phyloP scores from a whole-genome alignment of 1,140 invertebrate species.

The Drosophila miranda region DNA sequence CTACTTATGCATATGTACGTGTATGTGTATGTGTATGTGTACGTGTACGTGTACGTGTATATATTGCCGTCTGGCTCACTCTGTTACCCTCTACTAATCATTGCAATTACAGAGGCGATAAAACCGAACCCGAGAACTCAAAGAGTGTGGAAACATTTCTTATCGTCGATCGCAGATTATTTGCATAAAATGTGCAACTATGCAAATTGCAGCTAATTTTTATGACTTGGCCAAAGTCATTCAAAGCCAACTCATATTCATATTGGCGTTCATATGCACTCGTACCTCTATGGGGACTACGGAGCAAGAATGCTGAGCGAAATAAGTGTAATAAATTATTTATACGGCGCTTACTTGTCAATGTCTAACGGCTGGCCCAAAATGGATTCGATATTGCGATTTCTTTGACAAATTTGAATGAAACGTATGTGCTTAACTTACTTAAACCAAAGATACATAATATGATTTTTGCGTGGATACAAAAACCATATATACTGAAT shows the following conservation, averaged over 20 bases:
- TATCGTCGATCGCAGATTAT: slow-evolving; percentile 63
- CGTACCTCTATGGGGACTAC: not conserved
- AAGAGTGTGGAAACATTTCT: slow-evolving; percentile 49
- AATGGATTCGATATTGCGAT: slow-evolving; percentile 37
- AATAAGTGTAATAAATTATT: slow-evolving; percentile 54
- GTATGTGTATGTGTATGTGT: too few species aligned
- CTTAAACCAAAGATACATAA: too few species aligned
- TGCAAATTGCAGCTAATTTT: slow-evolving; percentile 76
- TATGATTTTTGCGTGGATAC: too few species aligned
- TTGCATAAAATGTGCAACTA: slow-evolving; percentile 77
- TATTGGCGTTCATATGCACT: slow-evolving; percentile 4
- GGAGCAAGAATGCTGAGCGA: slow-evolving; percentile 34
- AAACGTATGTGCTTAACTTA: slow-evolving; percentile 16
- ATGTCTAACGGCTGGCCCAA: slow-evolving; percentile 14
- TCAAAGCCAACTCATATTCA: slow-evolving; percentile 57
- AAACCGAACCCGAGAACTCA: slow-evolving; percentile 34
- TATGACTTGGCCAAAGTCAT: slow-evolving; percentile 63
- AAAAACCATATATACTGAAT: too few species aligned
- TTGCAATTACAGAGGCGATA: slow-evolving; percentile 75
- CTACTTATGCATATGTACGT: not conserved
- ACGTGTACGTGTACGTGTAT: too few species aligned
- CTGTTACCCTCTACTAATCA: slow-evolving; percentile 52
- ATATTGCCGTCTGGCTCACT: slow-evolving; percentile 2
- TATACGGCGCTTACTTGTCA: slow-evolving; percentile 22
- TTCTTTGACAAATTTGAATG: slow-evolving; percentile 50